Conservation (phyloP, 2,888 invertebrate species). For the Griposia aprilina region DNA sequence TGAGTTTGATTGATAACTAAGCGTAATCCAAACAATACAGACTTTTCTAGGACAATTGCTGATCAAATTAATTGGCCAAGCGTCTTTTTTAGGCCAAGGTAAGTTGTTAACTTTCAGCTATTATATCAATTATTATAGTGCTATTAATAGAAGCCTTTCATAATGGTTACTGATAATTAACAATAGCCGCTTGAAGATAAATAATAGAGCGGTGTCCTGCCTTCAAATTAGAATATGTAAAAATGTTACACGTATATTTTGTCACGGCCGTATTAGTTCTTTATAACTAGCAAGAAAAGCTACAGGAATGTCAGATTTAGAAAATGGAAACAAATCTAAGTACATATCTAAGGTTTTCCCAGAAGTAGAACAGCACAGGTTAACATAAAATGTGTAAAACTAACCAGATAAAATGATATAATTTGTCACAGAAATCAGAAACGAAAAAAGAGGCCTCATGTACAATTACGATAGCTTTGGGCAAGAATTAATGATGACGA, state of each 20-base stretch:
- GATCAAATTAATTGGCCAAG: conserved; percentile 30
- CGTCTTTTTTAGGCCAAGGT: conserved; percentile 48
- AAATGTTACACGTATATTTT: not conserved
- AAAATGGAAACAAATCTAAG: not conserved
- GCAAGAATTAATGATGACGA: not conserved
- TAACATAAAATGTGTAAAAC: not conserved
- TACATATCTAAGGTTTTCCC: not conserved
- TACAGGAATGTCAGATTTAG: not conserved
- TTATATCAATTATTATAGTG: conserved; percentile 1
- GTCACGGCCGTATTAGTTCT: not conserved
- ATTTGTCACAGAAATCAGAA: not conserved
- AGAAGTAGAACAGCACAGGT: not conserved
- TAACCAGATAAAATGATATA: not conserved
- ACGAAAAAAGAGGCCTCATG: not conserved
- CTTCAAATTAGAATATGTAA: not conserved
- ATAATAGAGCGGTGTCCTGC: not conserved
- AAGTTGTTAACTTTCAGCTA: conserved; percentile 13
- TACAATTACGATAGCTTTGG: no score
- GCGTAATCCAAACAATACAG: conserved; percentile 24
- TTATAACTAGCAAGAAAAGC: not conserved
- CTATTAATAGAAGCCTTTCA: conserved; percentile 2
- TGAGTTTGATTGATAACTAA: not conserved
- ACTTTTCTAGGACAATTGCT: conserved; percentile 18
- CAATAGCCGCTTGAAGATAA: not conserved
- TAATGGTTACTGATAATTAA: not conserved